Conservation (phyloP, 2,888 invertebrate species). For the Malthinus flaveolus region DNA sequence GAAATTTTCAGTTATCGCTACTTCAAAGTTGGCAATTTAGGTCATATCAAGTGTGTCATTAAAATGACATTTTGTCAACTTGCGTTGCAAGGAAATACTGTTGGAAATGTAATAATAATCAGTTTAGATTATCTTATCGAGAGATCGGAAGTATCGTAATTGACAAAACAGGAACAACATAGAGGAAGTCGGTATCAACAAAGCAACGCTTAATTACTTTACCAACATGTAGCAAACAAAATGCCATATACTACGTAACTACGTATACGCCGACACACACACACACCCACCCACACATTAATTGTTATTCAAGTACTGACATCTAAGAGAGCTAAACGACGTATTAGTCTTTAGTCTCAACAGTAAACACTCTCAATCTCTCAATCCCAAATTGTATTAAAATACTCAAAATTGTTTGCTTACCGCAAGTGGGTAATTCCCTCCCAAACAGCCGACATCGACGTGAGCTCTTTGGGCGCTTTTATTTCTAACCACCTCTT, state of each 20-base stretch:
- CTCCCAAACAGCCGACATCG: conserved; percentile 66
- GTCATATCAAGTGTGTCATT: no score
- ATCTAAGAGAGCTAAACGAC: no score
- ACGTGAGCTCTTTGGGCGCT: conserved; percentile 61
- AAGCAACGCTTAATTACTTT: neutral
- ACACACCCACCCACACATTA: no score
- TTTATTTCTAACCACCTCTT: conserved; percentile 61
- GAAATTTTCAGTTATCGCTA: no score
- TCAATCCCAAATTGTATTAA: neutral
- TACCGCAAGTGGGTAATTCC: conserved; percentile 65
- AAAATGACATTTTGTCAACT: no score
- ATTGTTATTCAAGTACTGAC: no score
- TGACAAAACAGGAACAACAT: neutral
- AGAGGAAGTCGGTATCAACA: neutral
- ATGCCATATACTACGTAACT: no score
- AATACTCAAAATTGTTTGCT: neutral
- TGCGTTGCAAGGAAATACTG: no score
- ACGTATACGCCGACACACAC: no score
- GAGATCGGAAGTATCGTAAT: neutral
- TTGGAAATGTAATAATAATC: no score
- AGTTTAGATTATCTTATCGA: neutral
- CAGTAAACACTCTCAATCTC: neutral
- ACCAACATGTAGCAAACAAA: neutral
- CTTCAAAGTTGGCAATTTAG: no score
- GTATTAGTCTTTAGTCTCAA: no score